Base-by-base conservation (phyloP, 2,797 vertebrate species). In the Takifugu rubripes region DNA sequence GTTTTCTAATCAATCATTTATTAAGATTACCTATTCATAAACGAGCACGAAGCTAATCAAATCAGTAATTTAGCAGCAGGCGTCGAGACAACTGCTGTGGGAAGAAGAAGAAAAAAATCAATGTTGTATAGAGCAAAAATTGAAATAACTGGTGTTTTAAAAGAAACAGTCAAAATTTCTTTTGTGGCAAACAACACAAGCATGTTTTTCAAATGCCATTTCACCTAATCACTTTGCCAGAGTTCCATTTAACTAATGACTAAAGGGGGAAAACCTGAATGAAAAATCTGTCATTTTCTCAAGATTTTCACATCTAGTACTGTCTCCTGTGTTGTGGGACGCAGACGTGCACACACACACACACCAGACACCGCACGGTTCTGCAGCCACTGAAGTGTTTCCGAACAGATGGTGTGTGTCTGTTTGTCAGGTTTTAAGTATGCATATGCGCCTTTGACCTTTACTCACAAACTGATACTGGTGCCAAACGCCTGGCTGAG, bases 331-430 rank as follows among this genome's bases (percentile, higher is more conserved):
- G 8, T 33, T 33, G 31, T 33, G 31, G 10, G 31, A 10, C 6
- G 44, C 44, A 46, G 16, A 46, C 44, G 15, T 50, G 61, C 63
- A 40, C 21, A 54, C 33, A 46, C 51, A 51, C 47, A 57, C 45
- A 40, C 24, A 44, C 48, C 49, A 43, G 21, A 66, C 69, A 66
- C 52, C 63, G 43, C 70, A 68, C 66, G 56, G 72, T 61, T 57
- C 70, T 79, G 66, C 68, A 72, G 66, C 64, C 66, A 60, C 62
- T 70, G 55, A 52, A 60, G 66, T 56, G 74, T 61, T 66, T 72
- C 67, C 53, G 77, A 86, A 61, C 88, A 87, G 86, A 88, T 88
- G 88, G 88, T 69, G 49, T 58, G 74, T 74, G 78, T 73, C 61
- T 63, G 59, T 69, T 50, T 17, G 58, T 33, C 15, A 10, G 36